Percentiles rank a stretch among this genome's conserved stretches.
phyloP scores from a whole-genome alignment of 92 coral and sea anemone species.

The Chrysogorgia sp. region DNA sequence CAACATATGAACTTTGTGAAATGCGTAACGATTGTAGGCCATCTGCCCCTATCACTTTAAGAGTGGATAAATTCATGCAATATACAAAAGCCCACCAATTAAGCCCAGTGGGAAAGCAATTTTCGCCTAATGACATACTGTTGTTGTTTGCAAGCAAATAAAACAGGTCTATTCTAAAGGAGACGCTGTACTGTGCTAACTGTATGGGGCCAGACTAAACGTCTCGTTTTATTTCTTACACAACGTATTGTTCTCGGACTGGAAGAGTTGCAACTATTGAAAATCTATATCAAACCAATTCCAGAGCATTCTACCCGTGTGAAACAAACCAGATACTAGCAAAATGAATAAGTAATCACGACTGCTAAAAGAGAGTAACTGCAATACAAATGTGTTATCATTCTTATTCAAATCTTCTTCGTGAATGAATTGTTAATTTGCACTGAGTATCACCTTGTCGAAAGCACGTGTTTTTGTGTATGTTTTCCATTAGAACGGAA shows the following conservation, averaged over 20 bases:
- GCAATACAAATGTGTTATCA: not conserved
- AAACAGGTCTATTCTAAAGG: constrained; percentile 39
- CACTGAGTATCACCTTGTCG: constrained; percentile 4
- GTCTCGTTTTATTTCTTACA: constrained; percentile 29
- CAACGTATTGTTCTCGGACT: not conserved
- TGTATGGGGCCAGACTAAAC: constrained; percentile 50
- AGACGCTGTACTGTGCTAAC: constrained; percentile 32
- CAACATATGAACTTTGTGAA: constrained; percentile 27
- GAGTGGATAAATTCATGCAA: constrained; percentile 40
- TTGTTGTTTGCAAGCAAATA: constrained; percentile 46
- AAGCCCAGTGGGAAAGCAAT: constrained; percentile 48
- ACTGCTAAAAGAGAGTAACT: not conserved
- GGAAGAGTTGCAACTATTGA: constrained; percentile 35
- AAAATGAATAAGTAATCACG: not conserved
- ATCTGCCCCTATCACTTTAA: constrained; percentile 50
- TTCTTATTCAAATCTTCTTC: constrained; percentile 22
- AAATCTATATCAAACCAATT: constrained; percentile 22
- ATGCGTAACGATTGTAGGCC: constrained; percentile 35
- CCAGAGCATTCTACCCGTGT: not conserved
- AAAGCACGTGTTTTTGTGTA: constrained; percentile 40
- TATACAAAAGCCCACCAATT: constrained; percentile 48
- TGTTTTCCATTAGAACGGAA: constrained; percentile 27
- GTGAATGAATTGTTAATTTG: constrained; percentile 26
- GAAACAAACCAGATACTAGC: not conserved
- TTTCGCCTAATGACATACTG: constrained; percentile 52